Evolutionary conservation across 1,140 invertebrate species (phyloP), one percentile per base, ranked within the genome.

Genomic region (Heliconius himera): DNA sequence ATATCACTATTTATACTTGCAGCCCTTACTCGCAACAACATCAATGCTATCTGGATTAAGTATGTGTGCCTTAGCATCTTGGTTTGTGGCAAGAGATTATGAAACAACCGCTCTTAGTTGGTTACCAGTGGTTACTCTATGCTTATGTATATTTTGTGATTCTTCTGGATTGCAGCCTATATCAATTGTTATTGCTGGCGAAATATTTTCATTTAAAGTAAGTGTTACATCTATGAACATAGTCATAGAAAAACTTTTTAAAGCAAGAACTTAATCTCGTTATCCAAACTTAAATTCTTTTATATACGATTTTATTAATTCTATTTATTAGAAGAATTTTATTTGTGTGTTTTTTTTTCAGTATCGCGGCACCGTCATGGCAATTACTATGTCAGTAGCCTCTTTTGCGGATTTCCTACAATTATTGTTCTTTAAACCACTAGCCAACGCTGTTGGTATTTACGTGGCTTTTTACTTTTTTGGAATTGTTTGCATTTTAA

Each of bases 121-220:
- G 90, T 76, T 94, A 8, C 91, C 93, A 0, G 78, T 93, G 11
- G 46, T 83, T 8, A 87, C 90, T 0, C 76, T 94, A 3, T 93
- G 93, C 49, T 38, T 94, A 3, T 89, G 89, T 75, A 93, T 94
- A 70, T 93, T 94, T 81, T 93, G 91, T 60, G 93, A 94, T 74
- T 81, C 91, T 1, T 85, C 87, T 8, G 93, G 93, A 2, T 76
- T 93, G 13, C 87, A 88, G 70, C 90, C 91, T 0, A 80, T 93
- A n/a, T 90, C 90, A 9, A 76, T 94, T 18, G 84, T 94, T 0
- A 72, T 94, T 8, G 84, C 84, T 36, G 88, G 88, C 26, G 93
- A 94, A 76, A 91, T 94, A 72, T 93, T 94, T 81, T 93, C 93
- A 16, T 93, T 88, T 77, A 91, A 93, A 87, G 93, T 94, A 76